Conservation (phyloP, 2,797 vertebrate genomes). For the Sphenopsis melanotis region DNA sequence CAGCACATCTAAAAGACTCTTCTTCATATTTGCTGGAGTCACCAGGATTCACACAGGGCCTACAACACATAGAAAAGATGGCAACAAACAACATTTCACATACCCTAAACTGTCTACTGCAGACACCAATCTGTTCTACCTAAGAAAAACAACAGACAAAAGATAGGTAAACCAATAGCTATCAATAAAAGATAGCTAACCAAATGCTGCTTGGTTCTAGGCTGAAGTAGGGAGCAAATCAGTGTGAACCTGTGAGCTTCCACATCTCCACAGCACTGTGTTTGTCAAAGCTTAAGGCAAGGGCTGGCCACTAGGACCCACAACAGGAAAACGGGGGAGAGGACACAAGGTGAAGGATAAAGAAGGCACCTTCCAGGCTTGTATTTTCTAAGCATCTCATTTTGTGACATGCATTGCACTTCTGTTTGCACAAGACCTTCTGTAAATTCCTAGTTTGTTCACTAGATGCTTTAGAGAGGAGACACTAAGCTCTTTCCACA, state of each 20-base stretch:
- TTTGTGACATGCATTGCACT: neutral
- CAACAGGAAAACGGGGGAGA: neutral
- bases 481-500: neutral
- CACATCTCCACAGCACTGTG: fast-evolving
- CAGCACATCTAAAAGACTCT: neutral
- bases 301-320: neutral
- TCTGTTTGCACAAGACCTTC: neutral
- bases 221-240: neutral
- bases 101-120: neutral
- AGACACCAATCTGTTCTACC: neutral
- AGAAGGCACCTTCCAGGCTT: neutral
- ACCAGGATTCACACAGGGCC: neutral
- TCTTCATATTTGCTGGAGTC: neutral
- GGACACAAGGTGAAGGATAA: neutral
- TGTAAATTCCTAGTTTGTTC: neutral
- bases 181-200: too few species aligned
- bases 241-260: neutral
- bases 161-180: neutral
- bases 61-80: neutral
- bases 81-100: neutral
- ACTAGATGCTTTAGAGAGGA: neutral
- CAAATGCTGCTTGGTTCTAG: neutral
- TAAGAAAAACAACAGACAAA: neutral
- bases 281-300: neutral
- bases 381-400: neutral